phyloP scores from a whole-genome alignment of 2,797 vertebrate genomes.

The Caiman crocodilus region DNA sequence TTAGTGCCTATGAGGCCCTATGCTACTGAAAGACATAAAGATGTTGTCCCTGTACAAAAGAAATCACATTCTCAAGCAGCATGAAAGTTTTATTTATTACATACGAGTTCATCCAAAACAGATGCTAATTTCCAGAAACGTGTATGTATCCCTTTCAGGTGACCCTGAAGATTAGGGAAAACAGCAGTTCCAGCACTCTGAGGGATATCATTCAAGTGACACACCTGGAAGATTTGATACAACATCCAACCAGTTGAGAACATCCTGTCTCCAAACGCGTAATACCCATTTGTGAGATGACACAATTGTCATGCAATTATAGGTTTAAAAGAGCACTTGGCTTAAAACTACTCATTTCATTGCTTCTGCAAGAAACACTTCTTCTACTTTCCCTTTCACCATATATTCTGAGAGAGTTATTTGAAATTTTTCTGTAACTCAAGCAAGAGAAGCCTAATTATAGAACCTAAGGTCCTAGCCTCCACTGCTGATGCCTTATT shows the following conservation, averaged over 20 bases:
- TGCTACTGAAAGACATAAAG: neutral
- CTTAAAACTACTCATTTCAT: neutral
- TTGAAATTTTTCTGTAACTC: neutral
- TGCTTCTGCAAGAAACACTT: neutral
- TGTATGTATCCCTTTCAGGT: neutral
- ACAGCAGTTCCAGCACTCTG: neutral
- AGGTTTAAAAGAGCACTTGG: neutral
- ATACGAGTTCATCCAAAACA: neutral
- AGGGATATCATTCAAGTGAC: neutral
- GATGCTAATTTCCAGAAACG: neutral
- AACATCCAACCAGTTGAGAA: neutral
- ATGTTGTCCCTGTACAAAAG: neutral
- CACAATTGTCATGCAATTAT: neutral
- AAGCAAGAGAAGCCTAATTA: neutral
- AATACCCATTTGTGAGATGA: accelerated
- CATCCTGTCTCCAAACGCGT: accelerated
- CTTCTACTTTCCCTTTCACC: neutral
- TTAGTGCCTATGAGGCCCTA: neutral
- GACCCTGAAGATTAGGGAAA: slow-evolving; percentile 9
- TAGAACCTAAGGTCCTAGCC: neutral
- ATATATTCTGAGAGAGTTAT: neutral
- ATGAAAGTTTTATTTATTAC: neutral
- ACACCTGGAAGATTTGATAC: neutral
- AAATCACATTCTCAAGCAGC: neutral
- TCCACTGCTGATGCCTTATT: neutral